phyloP scores from a whole-genome alignment of 2,113 vertebrate genomes.

The Ptychochromis oligacanthus region DNA sequence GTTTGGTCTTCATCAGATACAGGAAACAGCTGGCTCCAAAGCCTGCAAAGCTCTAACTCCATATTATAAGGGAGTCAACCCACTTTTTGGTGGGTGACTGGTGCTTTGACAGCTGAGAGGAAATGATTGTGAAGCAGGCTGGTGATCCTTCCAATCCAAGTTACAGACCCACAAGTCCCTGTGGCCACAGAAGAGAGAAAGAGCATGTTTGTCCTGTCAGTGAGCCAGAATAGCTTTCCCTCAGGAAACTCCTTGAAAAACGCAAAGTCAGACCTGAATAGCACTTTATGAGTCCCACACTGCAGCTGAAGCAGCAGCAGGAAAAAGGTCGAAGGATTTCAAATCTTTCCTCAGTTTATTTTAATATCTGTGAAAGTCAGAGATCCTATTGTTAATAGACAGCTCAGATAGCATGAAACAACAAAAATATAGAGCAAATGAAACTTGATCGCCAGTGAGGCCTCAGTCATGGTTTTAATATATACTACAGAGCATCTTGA shows the following conservation, averaged over 20 bases:
- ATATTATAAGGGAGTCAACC: conserved; percentile 11
- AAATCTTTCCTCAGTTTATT: conserved; percentile 60
- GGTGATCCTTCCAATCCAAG: conserved; percentile 60
- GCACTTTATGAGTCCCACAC: conserved; percentile 33
- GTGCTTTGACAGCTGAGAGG: conserved; percentile 63
- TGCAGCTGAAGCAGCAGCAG: conserved; percentile 52
- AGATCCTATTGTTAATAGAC: conserved; percentile 38
- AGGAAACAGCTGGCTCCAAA: conserved; percentile 16
- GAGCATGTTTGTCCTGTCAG: conserved; percentile 63
- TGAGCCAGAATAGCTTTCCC: conserved; percentile 59
- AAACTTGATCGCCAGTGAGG: neutral
- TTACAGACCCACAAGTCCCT: conserved; percentile 16
- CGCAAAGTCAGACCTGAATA: conserved; percentile 57
- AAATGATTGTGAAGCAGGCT: conserved; percentile 58
- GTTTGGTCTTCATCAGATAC: neutral
- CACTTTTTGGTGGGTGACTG: conserved; percentile 29
- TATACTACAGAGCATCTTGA: neutral
- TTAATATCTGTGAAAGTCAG: conserved; percentile 21
- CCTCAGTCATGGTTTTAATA: neutral
- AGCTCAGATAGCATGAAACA: conserved; percentile 29
- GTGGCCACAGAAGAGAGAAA: conserved; percentile 22
- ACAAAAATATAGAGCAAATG: neutral
- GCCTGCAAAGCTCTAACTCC: neutral
- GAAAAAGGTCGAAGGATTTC: conserved; percentile 47
- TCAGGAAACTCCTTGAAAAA: conserved; percentile 71